Evolutionary conservation across 2,113 vertebrate species (phyloP).

Genomic region (Zosterops lateralis): DNA sequence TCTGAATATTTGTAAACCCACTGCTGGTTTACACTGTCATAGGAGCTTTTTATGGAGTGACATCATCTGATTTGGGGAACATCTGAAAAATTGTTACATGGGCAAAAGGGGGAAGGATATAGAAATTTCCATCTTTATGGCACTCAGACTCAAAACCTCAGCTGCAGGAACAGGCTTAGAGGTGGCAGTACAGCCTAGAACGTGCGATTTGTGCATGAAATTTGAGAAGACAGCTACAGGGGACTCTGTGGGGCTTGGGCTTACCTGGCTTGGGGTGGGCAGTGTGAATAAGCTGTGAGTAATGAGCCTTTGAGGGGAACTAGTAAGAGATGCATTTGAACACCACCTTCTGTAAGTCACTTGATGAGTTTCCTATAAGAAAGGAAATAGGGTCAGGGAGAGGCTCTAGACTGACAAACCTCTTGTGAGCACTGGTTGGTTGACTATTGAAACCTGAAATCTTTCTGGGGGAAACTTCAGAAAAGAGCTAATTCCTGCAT

Average conservation of each 20-base stretch:
- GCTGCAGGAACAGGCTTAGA: not conserved
- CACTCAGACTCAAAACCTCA: not conserved
- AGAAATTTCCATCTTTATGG: not conserved
- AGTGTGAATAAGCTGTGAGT: not conserved
- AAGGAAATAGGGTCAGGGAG: not conserved
- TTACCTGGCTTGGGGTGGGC: not conserved
- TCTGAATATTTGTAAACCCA: not conserved
- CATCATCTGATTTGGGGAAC: not conserved
- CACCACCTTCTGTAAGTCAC: not conserved
- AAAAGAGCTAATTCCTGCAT: not conserved
- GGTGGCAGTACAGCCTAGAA: not conserved
- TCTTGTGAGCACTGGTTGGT: not conserved
- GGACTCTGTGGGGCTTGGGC: not conserved
- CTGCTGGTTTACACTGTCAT: not conserved
- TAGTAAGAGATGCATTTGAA: not conserved
- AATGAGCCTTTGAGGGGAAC: not conserved
- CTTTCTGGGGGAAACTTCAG: not conserved
- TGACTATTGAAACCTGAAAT: not conserved
- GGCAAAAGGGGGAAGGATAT: not conserved
- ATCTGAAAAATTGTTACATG: not conserved
- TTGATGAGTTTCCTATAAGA: not conserved
- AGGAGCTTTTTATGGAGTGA: not conserved
- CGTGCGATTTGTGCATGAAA: not conserved
- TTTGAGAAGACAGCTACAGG: not conserved
- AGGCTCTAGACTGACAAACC: not conserved